Conservation (phyloP, 1,140 invertebrate species). For the Drosophila navojoa region DNA sequence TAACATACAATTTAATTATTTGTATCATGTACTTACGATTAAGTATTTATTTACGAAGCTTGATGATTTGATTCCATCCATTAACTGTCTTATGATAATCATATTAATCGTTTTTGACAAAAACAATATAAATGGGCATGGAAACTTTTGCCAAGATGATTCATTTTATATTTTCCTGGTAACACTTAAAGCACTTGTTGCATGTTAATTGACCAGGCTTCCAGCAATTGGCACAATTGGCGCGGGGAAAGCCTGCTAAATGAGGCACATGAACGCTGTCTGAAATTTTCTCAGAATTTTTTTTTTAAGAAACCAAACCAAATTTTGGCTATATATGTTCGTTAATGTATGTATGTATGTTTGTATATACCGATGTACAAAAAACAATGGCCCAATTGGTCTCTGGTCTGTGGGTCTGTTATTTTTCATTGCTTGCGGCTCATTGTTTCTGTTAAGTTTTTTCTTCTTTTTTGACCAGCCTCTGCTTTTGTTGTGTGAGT, state of each 20-base stretch:
- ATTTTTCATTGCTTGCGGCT: slow-evolving; percentile 21
- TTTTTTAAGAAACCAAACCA: not conserved
- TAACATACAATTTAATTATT: not conserved
- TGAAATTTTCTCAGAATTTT: slow-evolving; percentile 62
- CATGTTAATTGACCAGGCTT: slow-evolving; percentile 63
- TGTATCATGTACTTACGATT: too few relatives aligned
- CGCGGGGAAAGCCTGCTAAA: slow-evolving; percentile 49
- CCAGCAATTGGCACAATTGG: slow-evolving; percentile 12
- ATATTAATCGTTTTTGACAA: not conserved
- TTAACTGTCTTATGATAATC: slow-evolving; percentile 13
- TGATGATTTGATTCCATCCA: slow-evolving; percentile 2
- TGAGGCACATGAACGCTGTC: slow-evolving; percentile 23
- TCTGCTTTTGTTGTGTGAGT: slow-evolving; percentile 31
- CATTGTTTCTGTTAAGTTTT: slow-evolving; percentile 18
- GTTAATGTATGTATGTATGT: not conserved
- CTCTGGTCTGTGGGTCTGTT: slow-evolving; percentile 14
- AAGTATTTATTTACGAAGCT: not conserved
- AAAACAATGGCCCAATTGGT: slow-evolving; percentile 40
- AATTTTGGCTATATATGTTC: not conserved
- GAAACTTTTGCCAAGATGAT: slow-evolving; percentile 11
- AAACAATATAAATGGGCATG: slow-evolving; percentile 15
- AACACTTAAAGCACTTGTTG: slow-evolving; percentile 52
- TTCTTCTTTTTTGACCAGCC: slow-evolving; percentile 11
- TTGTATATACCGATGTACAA: not conserved
- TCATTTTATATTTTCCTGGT: slow-evolving; percentile 47